These are phyloP conservation scores for Tapirus terrestris DNA, from an alignment of 2,113 vertebrate genomes.

Conservation along the genomic window DNA sequence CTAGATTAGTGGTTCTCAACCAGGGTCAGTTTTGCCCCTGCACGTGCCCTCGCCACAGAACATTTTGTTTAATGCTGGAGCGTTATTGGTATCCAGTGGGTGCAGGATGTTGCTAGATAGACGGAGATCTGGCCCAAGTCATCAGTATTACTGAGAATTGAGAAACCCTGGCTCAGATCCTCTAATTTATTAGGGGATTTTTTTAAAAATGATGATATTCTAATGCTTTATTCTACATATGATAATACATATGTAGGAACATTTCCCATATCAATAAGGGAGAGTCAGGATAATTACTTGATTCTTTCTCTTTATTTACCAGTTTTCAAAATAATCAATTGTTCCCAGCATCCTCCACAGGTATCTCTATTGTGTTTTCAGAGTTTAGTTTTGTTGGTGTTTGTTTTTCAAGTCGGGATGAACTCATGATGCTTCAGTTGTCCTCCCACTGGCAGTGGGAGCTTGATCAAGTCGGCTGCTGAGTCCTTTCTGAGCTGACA, in stretches of 20 bases:
- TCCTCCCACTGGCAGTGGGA: background rate
- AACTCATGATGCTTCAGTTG: background rate
- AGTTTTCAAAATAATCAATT: constrained; percentile 32
- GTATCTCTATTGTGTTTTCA: constrained; percentile 32
- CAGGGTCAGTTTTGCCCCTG: background rate
- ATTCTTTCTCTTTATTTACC: constrained; percentile 18
- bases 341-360: constrained; percentile 14
- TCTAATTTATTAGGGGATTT: background rate
- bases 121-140: background rate
- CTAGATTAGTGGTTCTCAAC: background rate
- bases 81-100: background rate
- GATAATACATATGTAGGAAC: background rate
- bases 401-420: background rate
- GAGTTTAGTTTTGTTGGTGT: background rate
- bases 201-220: background rate
- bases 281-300: constrained; percentile 17
- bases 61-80: background rate
- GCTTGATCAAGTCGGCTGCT: background rate
- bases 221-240: background rate
- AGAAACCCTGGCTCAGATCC: background rate
- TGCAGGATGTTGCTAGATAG: background rate
- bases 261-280: background rate
- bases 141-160: background rate
- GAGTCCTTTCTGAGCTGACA: background rate
- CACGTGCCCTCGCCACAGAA: no score